Conservation (phyloP, 1,140 invertebrate species). For the Zelostemma sp. region DNA sequence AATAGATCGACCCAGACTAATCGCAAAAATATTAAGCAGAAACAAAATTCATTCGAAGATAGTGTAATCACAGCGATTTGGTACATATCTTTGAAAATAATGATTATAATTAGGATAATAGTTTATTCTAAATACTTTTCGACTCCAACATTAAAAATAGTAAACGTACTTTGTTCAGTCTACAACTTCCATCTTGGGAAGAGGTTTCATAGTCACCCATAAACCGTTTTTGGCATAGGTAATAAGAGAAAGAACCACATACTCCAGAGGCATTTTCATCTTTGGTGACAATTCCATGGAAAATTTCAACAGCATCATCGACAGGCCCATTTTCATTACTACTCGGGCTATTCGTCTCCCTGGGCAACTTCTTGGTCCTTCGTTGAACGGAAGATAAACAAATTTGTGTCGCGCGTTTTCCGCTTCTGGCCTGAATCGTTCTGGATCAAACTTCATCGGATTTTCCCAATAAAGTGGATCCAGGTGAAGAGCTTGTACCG, state of each 20-base stretch:
- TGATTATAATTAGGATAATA: too few species aligned
- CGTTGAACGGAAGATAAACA: conserved; percentile 68
- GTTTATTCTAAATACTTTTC: too few species aligned
- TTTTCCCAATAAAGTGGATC: conserved; percentile 69
- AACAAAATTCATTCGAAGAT: too few species aligned
- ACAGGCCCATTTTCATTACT: conserved; percentile 32
- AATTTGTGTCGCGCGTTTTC: conserved; percentile 51
- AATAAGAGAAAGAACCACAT: conserved; percentile 17
- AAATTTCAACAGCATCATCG: conserved; percentile 33
- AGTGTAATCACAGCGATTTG: too few species aligned
- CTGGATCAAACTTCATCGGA: conserved; percentile 71
- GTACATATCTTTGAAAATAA: too few species aligned
- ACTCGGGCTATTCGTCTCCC: conserved; percentile 60
- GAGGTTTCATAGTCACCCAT: conserved; percentile 34
- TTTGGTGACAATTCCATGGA: conserved; percentile 38
- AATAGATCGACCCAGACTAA: too few species aligned
- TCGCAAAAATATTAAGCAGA: too few species aligned
- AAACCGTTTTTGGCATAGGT: conserved; percentile 19
- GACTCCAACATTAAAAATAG: not conserved
- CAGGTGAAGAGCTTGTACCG: conserved; percentile 67
- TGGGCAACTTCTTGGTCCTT: conserved; percentile 70
- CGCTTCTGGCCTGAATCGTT: conserved; percentile 63
- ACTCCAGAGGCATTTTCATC: conserved; percentile 25
- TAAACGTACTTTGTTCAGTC: not conserved
- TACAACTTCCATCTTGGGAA: not conserved